Evolutionary conservation across 2,113 vertebrate genomes (phyloP).

Genomic region (Bos indicus): DNA sequence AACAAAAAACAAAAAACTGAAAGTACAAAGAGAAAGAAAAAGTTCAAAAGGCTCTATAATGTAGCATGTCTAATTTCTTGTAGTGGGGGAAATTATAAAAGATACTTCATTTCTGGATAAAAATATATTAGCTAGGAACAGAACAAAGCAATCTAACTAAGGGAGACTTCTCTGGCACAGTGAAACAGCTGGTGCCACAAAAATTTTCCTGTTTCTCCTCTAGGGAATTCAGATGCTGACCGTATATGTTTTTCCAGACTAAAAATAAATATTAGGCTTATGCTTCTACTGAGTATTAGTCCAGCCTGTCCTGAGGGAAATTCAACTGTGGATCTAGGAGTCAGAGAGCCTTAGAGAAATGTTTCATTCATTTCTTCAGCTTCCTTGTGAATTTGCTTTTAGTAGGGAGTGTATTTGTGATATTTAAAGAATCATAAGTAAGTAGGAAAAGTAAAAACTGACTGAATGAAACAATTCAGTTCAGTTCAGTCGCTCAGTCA

Average conservation of each 20-base stretch:
- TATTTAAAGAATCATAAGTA: not conserved
- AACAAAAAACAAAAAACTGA: not conserved
- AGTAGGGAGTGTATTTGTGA: not conserved
- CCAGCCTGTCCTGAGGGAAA: not conserved
- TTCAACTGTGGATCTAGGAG: not conserved
- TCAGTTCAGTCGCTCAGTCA: too few relatives aligned
- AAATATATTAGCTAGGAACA: not conserved
- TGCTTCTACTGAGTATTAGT: not conserved
- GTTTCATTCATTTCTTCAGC: rapidly evolving
- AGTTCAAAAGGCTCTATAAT: not conserved
- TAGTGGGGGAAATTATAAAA: not conserved
- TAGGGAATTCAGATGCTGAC: constrained; percentile 25
- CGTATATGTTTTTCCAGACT: constrained; percentile 43
- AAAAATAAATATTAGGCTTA: constrained; percentile 56
- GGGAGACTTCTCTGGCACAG: not conserved
- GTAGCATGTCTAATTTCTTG: not conserved
- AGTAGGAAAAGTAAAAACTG: not conserved
- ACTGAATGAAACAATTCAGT: not conserved
- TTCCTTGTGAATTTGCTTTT: not conserved
- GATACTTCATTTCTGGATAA: not conserved
- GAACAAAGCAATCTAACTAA: not conserved
- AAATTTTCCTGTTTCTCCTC: constrained; percentile 47
- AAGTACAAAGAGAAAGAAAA: not conserved
- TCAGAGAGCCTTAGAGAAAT: not conserved
- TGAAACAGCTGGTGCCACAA: not conserved